A percentile compares a stretch with the other conserved stretches of the same genome.
These are phyloP conservation scores for Drosophila repleta DNA, from an alignment of 1,140 invertebrate species.

Conservation along the genomic window DNA sequence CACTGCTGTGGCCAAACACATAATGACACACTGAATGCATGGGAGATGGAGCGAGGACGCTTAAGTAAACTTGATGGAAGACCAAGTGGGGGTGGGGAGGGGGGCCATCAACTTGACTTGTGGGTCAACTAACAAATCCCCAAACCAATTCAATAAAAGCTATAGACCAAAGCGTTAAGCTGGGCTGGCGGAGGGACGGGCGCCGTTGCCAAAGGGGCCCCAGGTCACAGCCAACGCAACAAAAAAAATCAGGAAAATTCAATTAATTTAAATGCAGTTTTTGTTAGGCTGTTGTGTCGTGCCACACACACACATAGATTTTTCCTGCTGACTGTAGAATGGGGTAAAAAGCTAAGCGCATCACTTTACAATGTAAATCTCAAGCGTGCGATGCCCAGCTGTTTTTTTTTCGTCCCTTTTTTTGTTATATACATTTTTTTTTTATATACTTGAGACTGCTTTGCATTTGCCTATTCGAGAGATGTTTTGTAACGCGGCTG, in stretches of 20 bases:
- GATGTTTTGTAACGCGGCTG: conserved; percentile 64
- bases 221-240: conserved; percentile 6
- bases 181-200: background rate
- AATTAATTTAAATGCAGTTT: conserved; percentile 83
- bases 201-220: background rate
- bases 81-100: background rate
- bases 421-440: conserved; percentile 11
- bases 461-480: conserved; percentile 53
- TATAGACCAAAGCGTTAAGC: conserved; percentile 46
- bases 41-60: conserved; percentile 49
- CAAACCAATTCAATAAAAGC: conserved; percentile 81
- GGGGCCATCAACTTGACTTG: conserved; percentile 60
- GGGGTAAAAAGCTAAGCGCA: conserved; percentile 42
- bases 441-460: conserved; percentile 30
- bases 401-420: conserved; percentile 13
- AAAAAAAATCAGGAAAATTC: conserved; percentile 70
- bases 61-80: conserved; percentile 47
- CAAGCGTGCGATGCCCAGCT: conserved; percentile 73
- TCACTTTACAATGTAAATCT: conserved; percentile 83
- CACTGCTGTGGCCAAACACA: conserved; percentile 37
- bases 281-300: conserved; percentile 41
- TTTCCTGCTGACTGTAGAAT: background rate
- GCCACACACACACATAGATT: conserved; percentile 4
- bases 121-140: conserved; percentile 74
- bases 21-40: conserved; percentile 63